Base-by-base conservation (phyloP, 2,888 invertebrate genomes). In the Drosophila neotestacea region DNA sequence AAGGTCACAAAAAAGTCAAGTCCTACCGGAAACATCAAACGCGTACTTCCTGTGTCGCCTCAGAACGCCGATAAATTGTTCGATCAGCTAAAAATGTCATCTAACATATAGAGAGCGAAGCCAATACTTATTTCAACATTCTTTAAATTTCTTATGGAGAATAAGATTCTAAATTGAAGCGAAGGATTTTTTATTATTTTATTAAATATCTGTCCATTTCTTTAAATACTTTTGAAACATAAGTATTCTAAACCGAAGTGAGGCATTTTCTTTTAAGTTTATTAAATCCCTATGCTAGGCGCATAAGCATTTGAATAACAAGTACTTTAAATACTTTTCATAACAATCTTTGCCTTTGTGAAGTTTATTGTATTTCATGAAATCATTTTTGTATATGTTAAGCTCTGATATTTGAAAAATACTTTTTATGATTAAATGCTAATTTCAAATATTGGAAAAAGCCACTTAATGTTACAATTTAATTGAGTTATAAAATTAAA, bases 241-340 rank as follows among this genome's bases (percentile, higher is more conserved):
- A 68, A 69, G 44, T 51, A 71, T 22, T 27, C 5, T 9, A 5
- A 56, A 22, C 30, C 22, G 58, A 66, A 73, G 30, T 6, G 5
- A n/a, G 9, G 0, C 1, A 27, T 4, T 9, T 16, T 6, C 50
- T 9, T 28, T 32, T 42, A 1, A 36, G 30, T 32, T 48, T 1
- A 47, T 71, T 50, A 3, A 30, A 50, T 46, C 50, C 22, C 22
- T 22, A 71, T 54, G 71, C 10, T 32, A 28, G 3, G 46, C 4
- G 55, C 73, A 4, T 67, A 71, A 51, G 22, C 36, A 60, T 55
- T 60, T 9, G 1, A 66, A 59, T 60, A 55, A 41, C 6, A 10
- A 13, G 1, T 52, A 0, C 5, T 7, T n/a, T 6, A 13, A 44
- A 27, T 4, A 44, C 10, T 27, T 9, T 9, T 41, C 34, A 34